A percentile compares a stretch with the other conserved stretches of the same genome.
Evolutionary conservation across 2,113 vertebrate species (phyloP).

Genomic region (Gambusia holbrooki): DNA sequence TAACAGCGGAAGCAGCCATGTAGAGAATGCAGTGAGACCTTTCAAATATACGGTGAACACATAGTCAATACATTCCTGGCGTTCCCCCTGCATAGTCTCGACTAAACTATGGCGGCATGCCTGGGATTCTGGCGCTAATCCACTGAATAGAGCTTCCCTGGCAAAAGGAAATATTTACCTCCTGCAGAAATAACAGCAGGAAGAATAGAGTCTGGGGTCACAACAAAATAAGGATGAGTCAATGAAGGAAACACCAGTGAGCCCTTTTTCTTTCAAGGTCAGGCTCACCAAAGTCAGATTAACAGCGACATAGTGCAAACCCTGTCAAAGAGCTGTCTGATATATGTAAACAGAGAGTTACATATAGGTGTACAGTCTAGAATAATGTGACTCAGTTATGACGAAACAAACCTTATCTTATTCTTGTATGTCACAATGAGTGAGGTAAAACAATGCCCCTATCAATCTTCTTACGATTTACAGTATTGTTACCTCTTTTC

Average conservation of each 20-base stretch:
- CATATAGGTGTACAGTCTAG: background rate
- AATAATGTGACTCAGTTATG: background rate
- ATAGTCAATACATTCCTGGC: slow-evolving; percentile 70
- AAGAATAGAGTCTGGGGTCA: slow-evolving; percentile 23
- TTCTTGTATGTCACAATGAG: background rate
- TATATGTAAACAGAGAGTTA: slow-evolving; percentile 1
- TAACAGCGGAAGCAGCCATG: slow-evolving; percentile 35
- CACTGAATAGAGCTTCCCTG: slow-evolving; percentile 59
- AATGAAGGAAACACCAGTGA: slow-evolving; percentile 6
- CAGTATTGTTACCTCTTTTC: background rate
- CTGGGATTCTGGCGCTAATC: slow-evolving; percentile 68
- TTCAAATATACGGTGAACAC: slow-evolving; percentile 60
- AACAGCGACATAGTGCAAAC: background rate
- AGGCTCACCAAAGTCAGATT: slow-evolving; percentile 19
- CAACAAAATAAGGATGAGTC: slow-evolving; percentile 20
- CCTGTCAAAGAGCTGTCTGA: slow-evolving; percentile 12
- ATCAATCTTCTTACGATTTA: background rate
- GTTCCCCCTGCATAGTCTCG: slow-evolving; percentile 45
- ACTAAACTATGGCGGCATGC: slow-evolving; percentile 53
- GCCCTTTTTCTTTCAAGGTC: slow-evolving; percentile 28
- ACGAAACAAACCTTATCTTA: slow-evolving; percentile 12
- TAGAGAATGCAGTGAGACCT: slow-evolving; percentile 52
- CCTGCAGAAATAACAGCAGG: slow-evolving; percentile 48
- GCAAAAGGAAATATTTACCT: slow-evolving; percentile 73
- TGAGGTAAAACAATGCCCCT: background rate